Conservation (phyloP, 2,888 invertebrate species). For the Hirtodrosophila cameraria region DNA sequence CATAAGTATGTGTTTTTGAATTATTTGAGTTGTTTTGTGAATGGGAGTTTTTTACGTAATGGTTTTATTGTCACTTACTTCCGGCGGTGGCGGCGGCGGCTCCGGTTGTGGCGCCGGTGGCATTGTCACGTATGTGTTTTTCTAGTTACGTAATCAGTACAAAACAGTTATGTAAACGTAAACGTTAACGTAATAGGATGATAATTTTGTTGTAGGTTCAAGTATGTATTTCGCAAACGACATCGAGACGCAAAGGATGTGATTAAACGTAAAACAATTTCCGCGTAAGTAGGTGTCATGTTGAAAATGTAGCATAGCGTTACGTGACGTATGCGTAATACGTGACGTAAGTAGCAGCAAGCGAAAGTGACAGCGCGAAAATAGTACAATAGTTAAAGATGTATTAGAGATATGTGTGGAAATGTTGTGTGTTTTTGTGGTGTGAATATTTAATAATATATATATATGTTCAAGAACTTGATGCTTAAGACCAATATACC, state of each 20-base stretch:
- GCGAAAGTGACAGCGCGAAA: conserved; percentile 52
- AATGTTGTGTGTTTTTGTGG: conserved; percentile 2
- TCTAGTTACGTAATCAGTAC: conserved; percentile 62
- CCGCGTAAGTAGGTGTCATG: conserved; percentile 33
- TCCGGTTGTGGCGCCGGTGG: conserved; percentile 66
- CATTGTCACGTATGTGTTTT: conserved; percentile 74
- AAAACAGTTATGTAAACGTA: conserved; percentile 55
- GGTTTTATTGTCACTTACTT: conserved; percentile 63
- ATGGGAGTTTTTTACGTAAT: conserved; percentile 23
- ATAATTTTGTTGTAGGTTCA: conserved; percentile 17
- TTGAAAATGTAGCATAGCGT: conserved; percentile 38
- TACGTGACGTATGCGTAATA: conserved; percentile 46
- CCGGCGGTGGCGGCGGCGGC: conserved; percentile 74
- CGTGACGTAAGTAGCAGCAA: conserved; percentile 53
- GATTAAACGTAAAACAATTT: conserved; percentile 29
- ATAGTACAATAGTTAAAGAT: conserved; percentile 14
- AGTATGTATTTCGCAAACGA: conserved; percentile 44
- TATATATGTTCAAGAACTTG: conserved; percentile 6
- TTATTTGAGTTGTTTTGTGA: conserved; percentile 21
- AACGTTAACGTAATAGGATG: conserved; percentile 52
- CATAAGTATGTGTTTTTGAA: conserved; percentile 25
- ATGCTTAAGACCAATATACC: conserved; percentile 8
- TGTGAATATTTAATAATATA: conserved; percentile 17
- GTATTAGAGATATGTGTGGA: conserved; percentile 19
- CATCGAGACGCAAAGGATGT: conserved; percentile 46